A percentile compares a stretch with the other conserved stretches of the same genome.
phyloP scores from a whole-genome alignment of 2,888 invertebrate genomes.

The Ischnura elegans region DNA sequence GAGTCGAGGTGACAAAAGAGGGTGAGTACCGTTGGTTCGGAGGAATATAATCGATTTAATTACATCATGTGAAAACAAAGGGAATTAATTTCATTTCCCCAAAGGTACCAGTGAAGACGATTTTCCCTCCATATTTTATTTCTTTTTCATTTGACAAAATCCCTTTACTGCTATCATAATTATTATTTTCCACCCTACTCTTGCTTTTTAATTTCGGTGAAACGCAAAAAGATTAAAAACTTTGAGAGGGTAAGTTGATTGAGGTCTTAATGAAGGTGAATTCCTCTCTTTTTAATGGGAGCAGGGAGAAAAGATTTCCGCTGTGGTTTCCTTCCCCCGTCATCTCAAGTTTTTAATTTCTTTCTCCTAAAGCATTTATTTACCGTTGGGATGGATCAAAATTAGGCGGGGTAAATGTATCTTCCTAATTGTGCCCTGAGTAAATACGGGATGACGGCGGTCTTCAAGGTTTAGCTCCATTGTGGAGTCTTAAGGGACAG shows the following conservation, averaged over 20 bases:
- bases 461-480: slow-evolving; percentile 16
- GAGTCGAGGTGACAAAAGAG: neutral
- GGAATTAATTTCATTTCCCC: neutral
- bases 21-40: neutral
- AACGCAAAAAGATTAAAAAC: slow-evolving; percentile 47
- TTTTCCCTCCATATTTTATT: neutral
- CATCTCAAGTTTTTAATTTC: slow-evolving; percentile 20
- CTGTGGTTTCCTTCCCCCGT: neutral
- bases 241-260: slow-evolving; percentile 52
- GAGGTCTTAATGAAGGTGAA: slow-evolving; percentile 64
- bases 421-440: slow-evolving; percentile 16
- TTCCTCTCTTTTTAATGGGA: slow-evolving; percentile 40
- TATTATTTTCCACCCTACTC: slow-evolving; percentile 32
- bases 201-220: slow-evolving; percentile 35
- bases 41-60: slow-evolving; percentile 60
- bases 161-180: neutral
- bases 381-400: slow-evolving; percentile 1
- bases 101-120: slow-evolving; percentile 31
- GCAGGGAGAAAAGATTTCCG: slow-evolving; percentile 12
- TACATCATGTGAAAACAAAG: slow-evolving; percentile 43
- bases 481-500: no score
- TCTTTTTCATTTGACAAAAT: neutral
- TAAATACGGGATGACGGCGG: neutral
- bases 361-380: slow-evolving; percentile 36
- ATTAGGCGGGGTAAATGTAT: slow-evolving; percentile 21